Evolutionary conservation across 2,113 vertebrate species (phyloP), one percentile per base, ranked within the genome.

Genomic region (Prionailurus bengalensis): DNA sequence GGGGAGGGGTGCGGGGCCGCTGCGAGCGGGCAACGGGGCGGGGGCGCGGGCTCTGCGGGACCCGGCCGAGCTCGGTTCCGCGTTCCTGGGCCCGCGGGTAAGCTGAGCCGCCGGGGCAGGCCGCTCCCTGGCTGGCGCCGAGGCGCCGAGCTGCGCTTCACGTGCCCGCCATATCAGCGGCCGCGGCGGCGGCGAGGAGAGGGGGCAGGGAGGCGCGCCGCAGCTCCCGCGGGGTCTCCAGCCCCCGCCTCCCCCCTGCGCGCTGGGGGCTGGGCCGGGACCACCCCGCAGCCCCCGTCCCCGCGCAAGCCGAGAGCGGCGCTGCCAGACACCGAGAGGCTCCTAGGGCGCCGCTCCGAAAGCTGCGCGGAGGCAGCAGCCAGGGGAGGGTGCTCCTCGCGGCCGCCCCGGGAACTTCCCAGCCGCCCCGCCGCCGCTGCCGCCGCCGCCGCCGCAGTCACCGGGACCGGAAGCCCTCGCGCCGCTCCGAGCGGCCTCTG

Each of bases 341-440:
- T 97, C 97, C 76, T 78, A 55, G 92, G 94, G 97, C 96, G 80
- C 96, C 63, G 96, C 65, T 97, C 70, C 71, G 97, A 98, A 91
- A 98, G 94, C 96, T 25, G 68, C 70, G 84, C 90, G 39, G 97
- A 91, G 95, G 98, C 88, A 90, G 86, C 93, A 81, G 93, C 90
- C 25, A 71, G 74, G 89, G 95, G 96, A 96, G 96, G 97, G 97
- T 97, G 97, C 98, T 98, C 97, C 97, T 97, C 97, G 97, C 95
- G 91, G 97, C 96, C 96, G 88, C 94, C 97, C 84, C 87, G 98
- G 98, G 98, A 98, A 98, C 97, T 98, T 98, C 97, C 97, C 97
- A 74, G 95, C 92, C 97, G 90, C 95, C 94, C 95, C 58, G 84
- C 97, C 78, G 95, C 95, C 86, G 89, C 70, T 79, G 48, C 76